These are phyloP conservation scores for Microhierax caerulescens DNA, from an alignment of 2,797 vertebrate genomes.

Conservation along the genomic window DNA sequence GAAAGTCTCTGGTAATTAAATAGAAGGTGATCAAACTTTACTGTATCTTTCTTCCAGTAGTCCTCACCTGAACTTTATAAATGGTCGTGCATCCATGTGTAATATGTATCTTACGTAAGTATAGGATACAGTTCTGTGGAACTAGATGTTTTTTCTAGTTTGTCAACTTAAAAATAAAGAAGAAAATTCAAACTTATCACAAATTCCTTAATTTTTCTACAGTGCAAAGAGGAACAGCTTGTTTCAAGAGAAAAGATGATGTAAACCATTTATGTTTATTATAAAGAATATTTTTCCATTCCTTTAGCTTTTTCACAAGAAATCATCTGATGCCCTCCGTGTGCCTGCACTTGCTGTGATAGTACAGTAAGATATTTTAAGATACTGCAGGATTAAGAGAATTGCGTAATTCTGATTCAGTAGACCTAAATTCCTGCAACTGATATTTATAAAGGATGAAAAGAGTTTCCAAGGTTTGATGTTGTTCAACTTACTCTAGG, in stretches of 20 bases:
- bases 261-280: background rate
- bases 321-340: background rate
- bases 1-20: background rate
- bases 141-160: background rate
- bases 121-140: background rate
- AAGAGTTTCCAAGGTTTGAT: background rate
- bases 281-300: background rate
- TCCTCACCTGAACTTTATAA: background rate
- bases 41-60: background rate
- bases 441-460: background rate
- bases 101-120: background rate
- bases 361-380: constrained; percentile 4
- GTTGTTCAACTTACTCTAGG: background rate
- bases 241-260: background rate
- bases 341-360: background rate
- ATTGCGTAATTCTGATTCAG: background rate
- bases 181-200: background rate
- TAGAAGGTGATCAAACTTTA: background rate
- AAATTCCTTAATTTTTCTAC: background rate
- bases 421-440: background rate
- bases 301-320: background rate
- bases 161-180: background rate
- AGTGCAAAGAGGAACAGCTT: background rate
- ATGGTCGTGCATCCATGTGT: background rate
- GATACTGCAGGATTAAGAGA: background rate